A percentile compares a stretch with the other conserved stretches of the same genome.
Evolutionary conservation across 2,797 vertebrate genomes (phyloP).

Genomic region (Glyptemys insculpta): DNA sequence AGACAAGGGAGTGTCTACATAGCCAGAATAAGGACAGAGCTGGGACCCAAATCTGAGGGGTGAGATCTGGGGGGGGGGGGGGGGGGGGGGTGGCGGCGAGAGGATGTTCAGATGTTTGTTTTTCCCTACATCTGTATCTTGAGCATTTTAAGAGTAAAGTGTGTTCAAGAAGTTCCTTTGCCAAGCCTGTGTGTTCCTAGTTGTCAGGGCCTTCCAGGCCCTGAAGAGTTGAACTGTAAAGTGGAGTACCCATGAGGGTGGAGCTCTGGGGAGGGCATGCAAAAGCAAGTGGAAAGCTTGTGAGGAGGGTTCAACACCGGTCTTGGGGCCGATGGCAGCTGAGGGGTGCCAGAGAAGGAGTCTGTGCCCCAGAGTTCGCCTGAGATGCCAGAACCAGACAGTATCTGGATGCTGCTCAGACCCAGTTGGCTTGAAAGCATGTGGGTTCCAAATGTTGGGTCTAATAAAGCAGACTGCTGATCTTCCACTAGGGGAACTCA

Average conservation of each 20-base stretch:
- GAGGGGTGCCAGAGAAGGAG: no score
- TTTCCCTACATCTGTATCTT: background rate
- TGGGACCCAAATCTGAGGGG: background rate
- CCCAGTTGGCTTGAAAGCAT: background rate
- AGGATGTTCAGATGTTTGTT: background rate
- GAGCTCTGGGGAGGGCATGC: background rate
- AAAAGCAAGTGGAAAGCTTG: background rate
- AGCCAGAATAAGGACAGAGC: background rate
- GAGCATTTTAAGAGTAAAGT: background rate
- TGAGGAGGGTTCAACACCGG: background rate
- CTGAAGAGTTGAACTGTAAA: no score
- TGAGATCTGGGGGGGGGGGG: no score
- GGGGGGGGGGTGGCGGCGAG: rapidly evolving
- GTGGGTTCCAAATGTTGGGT: background rate
- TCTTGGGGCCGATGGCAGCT: no score
- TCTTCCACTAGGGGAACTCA: background rate
- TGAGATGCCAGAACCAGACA: no score
- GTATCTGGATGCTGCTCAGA: background rate
- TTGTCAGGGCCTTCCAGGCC: no score
- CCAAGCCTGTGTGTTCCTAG: background rate
- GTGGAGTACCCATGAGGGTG: background rate
- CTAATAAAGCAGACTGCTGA: background rate
- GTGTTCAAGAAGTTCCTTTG: background rate
- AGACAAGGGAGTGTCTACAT: no score
- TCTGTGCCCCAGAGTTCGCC: no score